phyloP scores from a whole-genome alignment of 2,888 invertebrate genomes.

The Conops quadrifasciatus region DNA sequence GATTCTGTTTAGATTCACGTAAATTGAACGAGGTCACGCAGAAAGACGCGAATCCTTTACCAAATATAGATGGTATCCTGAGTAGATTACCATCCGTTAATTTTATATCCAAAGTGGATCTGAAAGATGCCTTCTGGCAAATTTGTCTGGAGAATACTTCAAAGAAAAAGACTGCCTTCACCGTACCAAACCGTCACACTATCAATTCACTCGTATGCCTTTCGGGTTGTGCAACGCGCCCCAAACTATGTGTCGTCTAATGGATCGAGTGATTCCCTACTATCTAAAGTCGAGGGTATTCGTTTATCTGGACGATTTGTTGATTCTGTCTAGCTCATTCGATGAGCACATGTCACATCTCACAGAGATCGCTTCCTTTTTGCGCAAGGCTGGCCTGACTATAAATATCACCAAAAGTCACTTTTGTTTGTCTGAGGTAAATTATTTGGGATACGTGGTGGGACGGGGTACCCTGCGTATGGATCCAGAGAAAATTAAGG shows the following conservation, averaged over 20 bases:
- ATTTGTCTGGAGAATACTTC: background rate
- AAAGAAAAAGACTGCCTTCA: conserved; percentile 8
- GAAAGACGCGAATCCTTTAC: conserved; percentile 31
- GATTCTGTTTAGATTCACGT: conserved; percentile 32
- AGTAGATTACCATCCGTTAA: conserved; percentile 1
- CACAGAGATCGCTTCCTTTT: background rate
- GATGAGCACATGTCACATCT: conserved; percentile 7
- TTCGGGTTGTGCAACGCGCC: conserved; percentile 28
- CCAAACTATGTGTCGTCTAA: conserved; percentile 28
- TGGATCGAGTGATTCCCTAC: conserved; percentile 27
- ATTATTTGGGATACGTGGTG: conserved; percentile 32
- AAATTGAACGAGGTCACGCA: conserved; percentile 28
- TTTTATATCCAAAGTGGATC: conserved; percentile 14
- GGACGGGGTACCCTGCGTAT: conserved; percentile 31
- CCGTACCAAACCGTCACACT: conserved; percentile 19
- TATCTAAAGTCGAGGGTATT: conserved; percentile 15
- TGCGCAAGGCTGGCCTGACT: conserved; percentile 11
- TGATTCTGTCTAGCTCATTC: conserved; percentile 9
- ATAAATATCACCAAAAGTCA: conserved; percentile 8
- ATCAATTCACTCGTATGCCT: conserved; percentile 26
- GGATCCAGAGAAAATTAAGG: conserved; percentile 24
- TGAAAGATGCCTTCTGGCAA: conserved; percentile 25
- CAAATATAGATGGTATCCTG: conserved; percentile 26
- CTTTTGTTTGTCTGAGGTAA: conserved; percentile 8
- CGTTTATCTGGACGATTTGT: conserved; percentile 19